Base-by-base conservation (phyloP, 2,113 vertebrate species). In the Bufo bufo region DNA sequence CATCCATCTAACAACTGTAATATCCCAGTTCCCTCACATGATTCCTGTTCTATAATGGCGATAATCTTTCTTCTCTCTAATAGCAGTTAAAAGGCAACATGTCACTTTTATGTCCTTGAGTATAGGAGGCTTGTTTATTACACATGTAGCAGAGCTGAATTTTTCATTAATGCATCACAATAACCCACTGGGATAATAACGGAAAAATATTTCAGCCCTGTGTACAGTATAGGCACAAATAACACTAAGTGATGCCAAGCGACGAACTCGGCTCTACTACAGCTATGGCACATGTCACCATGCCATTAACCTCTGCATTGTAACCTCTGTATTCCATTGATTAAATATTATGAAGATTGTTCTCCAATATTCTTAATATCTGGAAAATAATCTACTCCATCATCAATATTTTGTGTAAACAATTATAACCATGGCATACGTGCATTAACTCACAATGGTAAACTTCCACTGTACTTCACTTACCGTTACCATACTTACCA, bases 31-130 rank as follows among this genome's bases (percentile, higher is more conserved):
- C 43, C 71, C 13, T 74, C 71, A 49, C 14, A 49, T 45, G 14
- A 74, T 74, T 74, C 16, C 71, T 74, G 71, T 49, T 74, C 71
- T 74, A 49, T 75, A 75, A 75, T 50, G 47, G 45, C 10, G 72
- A 75, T 75, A 49, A 75, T 75, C 47, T 49, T 75, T 75, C 72
- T 75, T 75, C 47, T 50, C 72, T 75, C 72, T 75, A 75, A 75
- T 50, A 75, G 72, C 45, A 49, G 72, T 19, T 75, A 75, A 50
- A 49, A 45, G 43, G 72, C 20, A 50, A 50, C 4, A 17, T 75
- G 72, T 75, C 16, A 75, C 72, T 50, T 75, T 19, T 50, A 75
- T 75, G 72, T 75, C 72, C 72, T 75, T 75, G 72, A 49, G 7
- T 49, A 19, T 50, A 75, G 72, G 45, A 20, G 47, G 17, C 12